Conservation (phyloP, 2,113 vertebrate genomes). For the Onychostruthus taczanowskii region DNA sequence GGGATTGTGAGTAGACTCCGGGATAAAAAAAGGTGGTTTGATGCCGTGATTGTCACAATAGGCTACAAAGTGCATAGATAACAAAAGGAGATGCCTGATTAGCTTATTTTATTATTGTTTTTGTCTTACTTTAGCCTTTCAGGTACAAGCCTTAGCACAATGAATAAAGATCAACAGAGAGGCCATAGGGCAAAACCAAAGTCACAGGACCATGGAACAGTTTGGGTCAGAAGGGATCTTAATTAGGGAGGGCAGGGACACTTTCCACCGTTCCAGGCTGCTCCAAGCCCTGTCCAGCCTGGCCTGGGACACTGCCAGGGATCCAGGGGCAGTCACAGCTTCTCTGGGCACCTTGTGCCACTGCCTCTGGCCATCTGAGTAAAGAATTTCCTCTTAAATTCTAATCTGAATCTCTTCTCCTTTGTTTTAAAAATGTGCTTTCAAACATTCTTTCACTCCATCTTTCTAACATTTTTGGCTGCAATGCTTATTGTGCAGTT, state of each 20-base stretch:
- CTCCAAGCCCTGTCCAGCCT: accelerated
- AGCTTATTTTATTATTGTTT: background rate
- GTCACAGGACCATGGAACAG: no score
- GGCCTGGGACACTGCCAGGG: background rate
- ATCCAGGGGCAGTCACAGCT: background rate
- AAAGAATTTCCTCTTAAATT: background rate
- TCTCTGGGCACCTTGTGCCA: background rate
- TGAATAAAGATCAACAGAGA: background rate
- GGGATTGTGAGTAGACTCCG: background rate
- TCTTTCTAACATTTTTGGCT: background rate
- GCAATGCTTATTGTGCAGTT: background rate
- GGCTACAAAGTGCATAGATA: background rate
- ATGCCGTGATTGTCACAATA: background rate
- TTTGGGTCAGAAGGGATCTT: background rate
- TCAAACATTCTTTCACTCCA: background rate
- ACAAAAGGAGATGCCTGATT: background rate
- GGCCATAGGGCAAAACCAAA: background rate
- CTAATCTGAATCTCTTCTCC: background rate
- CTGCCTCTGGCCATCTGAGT: background rate
- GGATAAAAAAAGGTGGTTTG: background rate
- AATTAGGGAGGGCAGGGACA: background rate
- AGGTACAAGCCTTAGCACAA: background rate
- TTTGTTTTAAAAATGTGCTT: background rate
- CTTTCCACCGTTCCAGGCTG: accelerated
- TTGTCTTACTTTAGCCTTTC: background rate